These are phyloP conservation scores for Trichomycterus rosablanca DNA, from an alignment of 2,113 vertebrate genomes.

Conservation along the genomic window DNA sequence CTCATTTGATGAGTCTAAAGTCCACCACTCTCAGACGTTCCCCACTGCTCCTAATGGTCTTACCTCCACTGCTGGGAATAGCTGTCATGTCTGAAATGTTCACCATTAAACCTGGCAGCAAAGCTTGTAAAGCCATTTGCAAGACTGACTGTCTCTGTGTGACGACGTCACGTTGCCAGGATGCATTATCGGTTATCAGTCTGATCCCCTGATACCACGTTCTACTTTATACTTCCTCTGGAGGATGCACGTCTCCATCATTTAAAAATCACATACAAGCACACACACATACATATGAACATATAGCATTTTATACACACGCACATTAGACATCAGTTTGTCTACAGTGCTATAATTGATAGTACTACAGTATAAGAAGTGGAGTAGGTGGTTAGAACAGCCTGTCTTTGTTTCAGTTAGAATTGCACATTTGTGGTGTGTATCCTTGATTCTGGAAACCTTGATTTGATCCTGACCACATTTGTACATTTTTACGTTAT, in stretches of 20 bases:
- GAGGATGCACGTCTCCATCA: not conserved
- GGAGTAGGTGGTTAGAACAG: no score
- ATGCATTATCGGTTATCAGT: not conserved
- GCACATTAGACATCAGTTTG: no score
- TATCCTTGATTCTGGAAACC: no score
- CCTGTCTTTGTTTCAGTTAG: no score
- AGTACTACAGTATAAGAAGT: no score
- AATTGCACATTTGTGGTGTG: no score
- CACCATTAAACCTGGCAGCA: not conserved
- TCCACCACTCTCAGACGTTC: not conserved
- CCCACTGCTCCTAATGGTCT: conserved; percentile 1
- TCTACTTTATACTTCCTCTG: not conserved
- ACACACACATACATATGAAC: not conserved
- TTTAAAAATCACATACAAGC: not conserved
- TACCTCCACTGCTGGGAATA: not conserved
- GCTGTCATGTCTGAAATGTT: not conserved
- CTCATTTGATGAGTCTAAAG: not conserved
- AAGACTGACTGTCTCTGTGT: not conserved
- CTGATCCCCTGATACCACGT: no score
- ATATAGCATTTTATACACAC: no score
- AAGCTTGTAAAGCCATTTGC: not conserved
- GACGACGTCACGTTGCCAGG: not conserved
- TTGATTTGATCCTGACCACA: no score
- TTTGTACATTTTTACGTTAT: no score
- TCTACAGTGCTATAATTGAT: no score